Conservation (phyloP, 2,113 vertebrate genomes). For the Catharus fuscescens region DNA sequence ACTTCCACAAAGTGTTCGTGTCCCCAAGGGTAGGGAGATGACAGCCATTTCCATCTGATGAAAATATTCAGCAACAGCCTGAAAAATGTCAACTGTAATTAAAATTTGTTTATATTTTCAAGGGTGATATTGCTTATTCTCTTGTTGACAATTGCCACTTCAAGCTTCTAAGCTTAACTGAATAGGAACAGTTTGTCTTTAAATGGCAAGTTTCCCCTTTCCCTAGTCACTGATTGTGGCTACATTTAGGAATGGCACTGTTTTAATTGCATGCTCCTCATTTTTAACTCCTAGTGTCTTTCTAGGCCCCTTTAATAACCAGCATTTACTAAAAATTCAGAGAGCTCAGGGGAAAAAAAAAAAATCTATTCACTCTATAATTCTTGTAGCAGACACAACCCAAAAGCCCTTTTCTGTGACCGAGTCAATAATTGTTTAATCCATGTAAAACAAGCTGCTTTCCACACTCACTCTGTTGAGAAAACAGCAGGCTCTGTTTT, state of each 20-base stretch:
- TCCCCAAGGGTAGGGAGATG: not conserved
- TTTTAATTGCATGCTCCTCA: not conserved
- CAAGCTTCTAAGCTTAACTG: not conserved
- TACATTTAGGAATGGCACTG: not conserved
- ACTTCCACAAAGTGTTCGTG: not conserved
- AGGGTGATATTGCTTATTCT: conserved; percentile 14
- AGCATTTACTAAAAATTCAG: not conserved
- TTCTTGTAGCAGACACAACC: not conserved
- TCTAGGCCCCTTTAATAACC: not conserved
- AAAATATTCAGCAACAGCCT: not conserved
- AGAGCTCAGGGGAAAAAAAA: not conserved
- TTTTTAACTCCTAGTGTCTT: not conserved
- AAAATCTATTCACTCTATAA: not conserved
- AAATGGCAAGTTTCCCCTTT: not conserved
- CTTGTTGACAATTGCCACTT: conserved; percentile 12
- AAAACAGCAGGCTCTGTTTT: not conserved
- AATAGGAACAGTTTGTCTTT: conserved; percentile 14
- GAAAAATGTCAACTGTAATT: conserved; percentile 39
- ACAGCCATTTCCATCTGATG: not conserved
- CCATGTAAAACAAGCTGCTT: conserved; percentile 54
- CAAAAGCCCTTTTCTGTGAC: conserved; percentile 40
- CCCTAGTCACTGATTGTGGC: not conserved
- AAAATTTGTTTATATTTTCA: conserved; percentile 13
- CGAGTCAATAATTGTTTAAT: conserved; percentile 64
- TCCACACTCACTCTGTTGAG: not conserved